Conservation (phyloP, 2,797 vertebrate genomes). For the Leucoraja ocellata region DNA sequence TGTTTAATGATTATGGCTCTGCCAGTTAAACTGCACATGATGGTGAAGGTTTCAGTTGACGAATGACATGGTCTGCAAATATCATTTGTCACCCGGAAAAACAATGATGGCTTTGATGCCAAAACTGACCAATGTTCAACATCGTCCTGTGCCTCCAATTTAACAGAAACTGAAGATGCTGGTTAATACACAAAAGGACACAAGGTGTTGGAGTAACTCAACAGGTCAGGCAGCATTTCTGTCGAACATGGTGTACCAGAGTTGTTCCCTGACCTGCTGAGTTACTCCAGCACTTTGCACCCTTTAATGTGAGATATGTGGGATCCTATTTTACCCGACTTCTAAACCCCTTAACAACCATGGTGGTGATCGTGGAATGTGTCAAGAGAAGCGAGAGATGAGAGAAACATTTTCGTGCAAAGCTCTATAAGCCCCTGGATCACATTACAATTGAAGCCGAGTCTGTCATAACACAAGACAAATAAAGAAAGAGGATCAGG, state of each 20-base stretch:
- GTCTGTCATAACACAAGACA: not conserved
- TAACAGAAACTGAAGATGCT: not conserved
- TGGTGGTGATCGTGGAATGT: not conserved
- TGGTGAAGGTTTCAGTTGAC: too few relatives aligned
- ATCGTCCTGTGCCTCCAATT: not conserved
- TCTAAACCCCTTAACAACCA: not conserved
- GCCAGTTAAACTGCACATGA: not conserved
- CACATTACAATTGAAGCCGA: slow-evolving; percentile 1
- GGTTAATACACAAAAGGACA: too few relatives aligned
- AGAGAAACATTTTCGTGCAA: slow-evolving; percentile 18
- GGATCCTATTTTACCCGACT: slow-evolving; percentile 4
- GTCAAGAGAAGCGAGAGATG: not conserved
- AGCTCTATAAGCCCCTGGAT: not conserved
- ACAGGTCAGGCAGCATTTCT: too few relatives aligned
- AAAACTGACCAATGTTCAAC: not conserved
- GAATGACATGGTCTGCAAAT: not conserved
- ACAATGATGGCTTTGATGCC: not conserved
- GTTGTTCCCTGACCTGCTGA: too few relatives aligned
- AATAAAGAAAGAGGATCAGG: not conserved
- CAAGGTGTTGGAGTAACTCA: too few relatives aligned
- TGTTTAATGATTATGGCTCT: not conserved
- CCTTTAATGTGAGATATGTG: not conserved
- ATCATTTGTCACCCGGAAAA: not conserved
- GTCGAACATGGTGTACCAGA: too few relatives aligned
- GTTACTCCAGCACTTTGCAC: not conserved